Conservation (phyloP, 2,113 vertebrate genomes). For the Dendropsophus ebraccatus region DNA sequence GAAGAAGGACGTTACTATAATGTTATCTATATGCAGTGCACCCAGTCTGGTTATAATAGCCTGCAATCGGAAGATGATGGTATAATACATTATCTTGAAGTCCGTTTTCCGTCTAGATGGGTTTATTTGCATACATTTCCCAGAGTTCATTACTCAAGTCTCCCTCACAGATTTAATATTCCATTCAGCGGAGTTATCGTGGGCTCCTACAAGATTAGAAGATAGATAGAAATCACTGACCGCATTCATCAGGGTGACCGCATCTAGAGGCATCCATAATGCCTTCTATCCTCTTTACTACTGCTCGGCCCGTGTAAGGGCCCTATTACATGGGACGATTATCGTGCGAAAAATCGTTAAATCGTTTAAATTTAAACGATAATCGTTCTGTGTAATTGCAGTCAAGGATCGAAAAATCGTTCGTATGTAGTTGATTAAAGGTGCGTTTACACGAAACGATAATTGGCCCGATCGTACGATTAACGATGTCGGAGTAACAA, state of each 20-base stretch:
- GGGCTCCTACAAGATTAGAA: neutral
- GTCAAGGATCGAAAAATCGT: no score
- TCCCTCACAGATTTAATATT: neutral
- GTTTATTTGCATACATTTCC: neutral
- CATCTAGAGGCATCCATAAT: neutral
- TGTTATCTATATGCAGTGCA: no score
- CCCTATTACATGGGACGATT: no score
- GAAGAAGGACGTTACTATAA: no score
- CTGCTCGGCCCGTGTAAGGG: neutral
- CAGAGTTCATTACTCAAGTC: neutral
- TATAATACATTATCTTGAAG: neutral
- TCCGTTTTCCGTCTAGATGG: neutral
- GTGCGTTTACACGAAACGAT: no score
- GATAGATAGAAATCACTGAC: neutral
- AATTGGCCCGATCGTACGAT: no score
- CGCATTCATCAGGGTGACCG: neutral
- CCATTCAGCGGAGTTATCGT: neutral
- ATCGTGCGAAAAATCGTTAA: no score
- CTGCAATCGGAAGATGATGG: neutral
- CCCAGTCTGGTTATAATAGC: no score
- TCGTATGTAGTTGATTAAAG: no score
- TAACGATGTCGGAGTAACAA: no score
- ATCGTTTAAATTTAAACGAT: no score
- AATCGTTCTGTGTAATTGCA: no score
- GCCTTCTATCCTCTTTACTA: neutral